phyloP scores from a whole-genome alignment of 1,140 invertebrate genomes.

The Cepaea nemoralis region DNA sequence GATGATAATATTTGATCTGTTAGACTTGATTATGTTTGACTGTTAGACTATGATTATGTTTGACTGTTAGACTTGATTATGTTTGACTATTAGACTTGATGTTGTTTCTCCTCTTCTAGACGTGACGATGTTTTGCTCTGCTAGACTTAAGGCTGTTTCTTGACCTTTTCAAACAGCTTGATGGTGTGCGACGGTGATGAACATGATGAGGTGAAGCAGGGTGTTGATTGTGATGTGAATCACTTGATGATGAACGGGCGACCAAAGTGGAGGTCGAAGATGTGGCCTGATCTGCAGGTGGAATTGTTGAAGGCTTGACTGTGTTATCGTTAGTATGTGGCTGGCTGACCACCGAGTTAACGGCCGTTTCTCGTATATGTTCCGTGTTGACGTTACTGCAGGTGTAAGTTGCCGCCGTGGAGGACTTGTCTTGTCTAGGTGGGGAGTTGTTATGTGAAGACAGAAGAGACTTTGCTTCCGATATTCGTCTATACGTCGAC shows the following conservation, averaged over 20 bases:
- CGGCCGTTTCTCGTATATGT: no score
- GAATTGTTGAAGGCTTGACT: neutral
- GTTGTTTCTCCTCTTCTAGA: no score
- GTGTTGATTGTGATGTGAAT: neutral
- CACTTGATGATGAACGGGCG: neutral
- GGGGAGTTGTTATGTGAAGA: slow-evolving; percentile 19
- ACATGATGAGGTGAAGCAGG: no score
- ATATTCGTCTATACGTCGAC: slow-evolving; percentile 48
- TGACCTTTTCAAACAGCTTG: slow-evolving; percentile 9
- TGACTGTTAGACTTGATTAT: no score
- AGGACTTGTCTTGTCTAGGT: neutral
- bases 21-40: no score
- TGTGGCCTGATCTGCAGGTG: neutral
- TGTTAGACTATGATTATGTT: no score
- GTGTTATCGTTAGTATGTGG: neutral
- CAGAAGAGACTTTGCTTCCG: slow-evolving; percentile 39
- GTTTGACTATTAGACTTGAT: no score
- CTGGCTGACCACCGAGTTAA: neutral
- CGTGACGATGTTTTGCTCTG: no score
- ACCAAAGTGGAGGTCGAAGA: neutral
- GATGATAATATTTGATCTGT: no score
- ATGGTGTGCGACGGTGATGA: no score
- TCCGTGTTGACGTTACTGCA: neutral
- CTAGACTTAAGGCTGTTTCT: slow-evolving; percentile 13
- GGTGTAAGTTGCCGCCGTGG: neutral